A percentile compares a stretch with the other conserved stretches of the same genome.
phyloP scores from a whole-genome alignment of 2,888 invertebrate genomes.

The Machimus atricapillus region DNA sequence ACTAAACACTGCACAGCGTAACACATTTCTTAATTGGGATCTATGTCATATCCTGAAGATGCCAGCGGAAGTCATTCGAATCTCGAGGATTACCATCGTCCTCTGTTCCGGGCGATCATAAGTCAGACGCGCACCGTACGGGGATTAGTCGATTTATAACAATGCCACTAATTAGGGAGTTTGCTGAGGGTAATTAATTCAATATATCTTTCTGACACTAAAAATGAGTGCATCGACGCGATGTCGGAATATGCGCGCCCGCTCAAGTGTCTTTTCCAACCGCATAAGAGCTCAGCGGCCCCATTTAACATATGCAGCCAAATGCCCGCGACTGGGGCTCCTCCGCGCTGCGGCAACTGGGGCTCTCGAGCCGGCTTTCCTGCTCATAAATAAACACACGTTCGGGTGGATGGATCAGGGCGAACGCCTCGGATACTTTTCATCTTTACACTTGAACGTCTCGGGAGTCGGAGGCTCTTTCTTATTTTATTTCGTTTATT shows the following conservation, averaged over 20 bases:
- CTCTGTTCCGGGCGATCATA: not conserved
- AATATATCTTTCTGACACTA: conserved; percentile 14
- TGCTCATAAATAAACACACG: conserved; percentile 38
- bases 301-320: conserved; percentile 26
- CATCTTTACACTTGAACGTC: conserved; percentile 30
- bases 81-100: not conserved
- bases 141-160: conserved; percentile 4
- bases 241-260: not conserved
- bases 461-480: not conserved
- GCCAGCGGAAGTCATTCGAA: not conserved
- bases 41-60: not conserved
- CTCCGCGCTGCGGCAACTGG: not conserved
- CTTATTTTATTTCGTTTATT: not conserved
- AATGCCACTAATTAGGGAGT: conserved; percentile 32
- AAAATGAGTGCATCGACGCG: conserved; percentile 11
- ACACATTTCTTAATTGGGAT: conserved; percentile 32
- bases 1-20: conserved; percentile 9
- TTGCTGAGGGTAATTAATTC: conserved; percentile 20
- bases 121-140: not conserved
- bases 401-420: conserved; percentile 11
- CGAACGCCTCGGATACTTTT: conserved; percentile 16
- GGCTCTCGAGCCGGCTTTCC: conserved; percentile 8
- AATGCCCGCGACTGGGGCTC: not conserved
- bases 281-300: not conserved
- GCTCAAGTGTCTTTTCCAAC: conserved; percentile 7